Evolutionary conservation across 2,888 invertebrate genomes (phyloP), one percentile per base, ranked within the genome.

Genomic region (Chalcosyrphus nemorum): DNA sequence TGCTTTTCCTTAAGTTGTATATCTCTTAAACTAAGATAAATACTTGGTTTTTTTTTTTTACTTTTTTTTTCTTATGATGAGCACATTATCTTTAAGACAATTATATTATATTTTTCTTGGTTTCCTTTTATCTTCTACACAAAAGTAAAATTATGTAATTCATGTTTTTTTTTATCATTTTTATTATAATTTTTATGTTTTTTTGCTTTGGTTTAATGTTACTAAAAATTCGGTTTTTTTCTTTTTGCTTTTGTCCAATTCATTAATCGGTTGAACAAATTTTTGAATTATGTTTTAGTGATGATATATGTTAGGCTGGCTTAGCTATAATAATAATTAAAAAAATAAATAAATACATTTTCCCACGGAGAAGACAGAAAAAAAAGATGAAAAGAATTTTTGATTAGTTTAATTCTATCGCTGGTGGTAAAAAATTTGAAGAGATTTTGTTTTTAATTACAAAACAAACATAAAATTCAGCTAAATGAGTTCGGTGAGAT

Each of bases 241-340:
- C 50, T 32, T 78, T 57, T 75, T 68, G 71, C 56, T 61, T 86
- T 75, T 81, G 84, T 86, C 85, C 86, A 85, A 86, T 82, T 74
- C 86, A 86, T 88, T 86, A 86, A 84, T 86, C 87, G 86, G 87
- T 78, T 86, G 86, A 87, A 87, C 86, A 87, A 86, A 85, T 70
- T 86, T 87, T 88, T 86, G 87, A 86, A 87, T 89, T 88, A 84
- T 81, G 84, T 87, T 88, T 90, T 88, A 89, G 86, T 89, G 90
- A 88, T 89, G 89, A 89, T 89, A 90, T 88, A 89, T 89, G 89
- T 90, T 90, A 90, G 89, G 90, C 89, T 89, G 90, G 89, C 89
- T 90, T 89, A 89, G 89, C 89, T 90, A 87, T 86, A 88, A 87
- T 81, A 76, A 78, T 77, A 87, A 72, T 86, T 71, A 57, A 86